Percentiles rank a stretch among this genome's conserved stretches.
Evolutionary conservation across 2,797 vertebrate genomes (phyloP).

Genomic region (Chromobotia macracanthus): DNA sequence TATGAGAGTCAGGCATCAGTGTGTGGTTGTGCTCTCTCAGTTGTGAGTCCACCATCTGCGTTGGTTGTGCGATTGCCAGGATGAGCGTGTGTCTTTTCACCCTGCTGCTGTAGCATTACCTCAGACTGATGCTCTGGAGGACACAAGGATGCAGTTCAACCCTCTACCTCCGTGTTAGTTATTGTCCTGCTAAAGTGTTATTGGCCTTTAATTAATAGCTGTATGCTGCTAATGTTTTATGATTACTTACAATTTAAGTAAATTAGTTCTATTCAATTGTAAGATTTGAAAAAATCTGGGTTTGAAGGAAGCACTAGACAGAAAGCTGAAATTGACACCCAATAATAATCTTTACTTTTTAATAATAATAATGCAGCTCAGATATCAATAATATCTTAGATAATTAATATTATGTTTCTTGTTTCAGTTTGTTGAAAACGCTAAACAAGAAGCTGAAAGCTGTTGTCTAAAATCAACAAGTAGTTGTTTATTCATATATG

Average conservation of each 20-base stretch:
- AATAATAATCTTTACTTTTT: not conserved
- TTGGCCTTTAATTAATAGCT: constrained; percentile 61
- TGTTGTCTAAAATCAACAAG: too few species aligned
- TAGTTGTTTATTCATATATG: too few species aligned
- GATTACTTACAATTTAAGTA: too few species aligned
- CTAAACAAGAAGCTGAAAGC: too few species aligned
- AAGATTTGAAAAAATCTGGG: too few species aligned
- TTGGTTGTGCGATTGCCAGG: constrained; percentile 66
- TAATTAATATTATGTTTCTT: too few species aligned
- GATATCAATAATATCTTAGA: too few species aligned
- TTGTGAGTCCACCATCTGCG: constrained; percentile 72
- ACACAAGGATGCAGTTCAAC: constrained; percentile 52
- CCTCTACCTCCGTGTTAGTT: constrained; percentile 48
- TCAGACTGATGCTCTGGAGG: constrained; percentile 37
- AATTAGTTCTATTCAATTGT: not conserved
- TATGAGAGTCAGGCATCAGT: constrained; percentile 39
- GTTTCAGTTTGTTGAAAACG: too few species aligned
- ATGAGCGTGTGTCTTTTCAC: constrained; percentile 60
- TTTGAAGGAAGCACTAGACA: too few species aligned
- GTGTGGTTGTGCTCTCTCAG: constrained; percentile 53
- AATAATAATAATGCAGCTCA: not conserved
- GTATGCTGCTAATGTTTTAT: too few species aligned
- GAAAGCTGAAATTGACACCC: not conserved
- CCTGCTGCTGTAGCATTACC: constrained; percentile 63
- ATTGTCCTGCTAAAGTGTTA: constrained; percentile 38